Evolutionary conservation across 2,113 vertebrate species (phyloP).

Genomic region (Anoura caudifer): DNA sequence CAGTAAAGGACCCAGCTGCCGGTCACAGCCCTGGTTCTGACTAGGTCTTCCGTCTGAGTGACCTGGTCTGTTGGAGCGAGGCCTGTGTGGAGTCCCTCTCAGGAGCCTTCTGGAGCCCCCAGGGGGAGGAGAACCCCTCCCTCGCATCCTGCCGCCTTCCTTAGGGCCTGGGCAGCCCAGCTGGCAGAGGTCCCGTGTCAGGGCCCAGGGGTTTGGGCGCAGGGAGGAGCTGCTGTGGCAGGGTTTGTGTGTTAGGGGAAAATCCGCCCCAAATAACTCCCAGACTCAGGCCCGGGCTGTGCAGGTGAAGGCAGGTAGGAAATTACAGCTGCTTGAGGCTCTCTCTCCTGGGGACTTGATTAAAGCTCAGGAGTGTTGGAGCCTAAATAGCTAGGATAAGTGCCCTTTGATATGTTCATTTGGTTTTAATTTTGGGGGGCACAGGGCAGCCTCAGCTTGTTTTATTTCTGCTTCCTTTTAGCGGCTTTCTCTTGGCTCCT

Average conservation of each 20-base stretch:
- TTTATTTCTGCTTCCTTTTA: constrained; percentile 81
- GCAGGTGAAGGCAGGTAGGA: constrained; percentile 49
- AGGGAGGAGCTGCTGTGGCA: background rate
- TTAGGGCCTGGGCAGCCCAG: background rate
- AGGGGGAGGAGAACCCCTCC: background rate
- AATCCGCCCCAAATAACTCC: constrained; percentile 44
- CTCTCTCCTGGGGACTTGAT: constrained; percentile 54
- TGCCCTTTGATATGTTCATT: constrained; percentile 76
- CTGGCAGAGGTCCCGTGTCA: background rate
- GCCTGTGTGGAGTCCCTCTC: background rate
- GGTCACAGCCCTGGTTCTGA: background rate
- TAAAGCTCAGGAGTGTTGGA: constrained; percentile 67
- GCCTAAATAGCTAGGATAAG: constrained; percentile 53
- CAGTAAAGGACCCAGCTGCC: background rate
- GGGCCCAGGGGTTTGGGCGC: background rate
- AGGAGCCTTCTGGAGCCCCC: background rate
- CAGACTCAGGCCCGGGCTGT: constrained; percentile 4
- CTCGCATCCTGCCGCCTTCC: background rate
- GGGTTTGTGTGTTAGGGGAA: constrained; percentile 6
- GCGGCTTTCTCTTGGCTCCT: constrained; percentile 72
- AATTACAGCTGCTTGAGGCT: constrained; percentile 51
- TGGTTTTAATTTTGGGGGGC: constrained; percentile 83
- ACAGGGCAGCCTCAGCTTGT: constrained; percentile 72
- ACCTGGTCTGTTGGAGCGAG: background rate
- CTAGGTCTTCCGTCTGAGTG: background rate